Evolutionary conservation across 1,140 invertebrate genomes (phyloP).

Genomic region (Bombus turneri): DNA sequence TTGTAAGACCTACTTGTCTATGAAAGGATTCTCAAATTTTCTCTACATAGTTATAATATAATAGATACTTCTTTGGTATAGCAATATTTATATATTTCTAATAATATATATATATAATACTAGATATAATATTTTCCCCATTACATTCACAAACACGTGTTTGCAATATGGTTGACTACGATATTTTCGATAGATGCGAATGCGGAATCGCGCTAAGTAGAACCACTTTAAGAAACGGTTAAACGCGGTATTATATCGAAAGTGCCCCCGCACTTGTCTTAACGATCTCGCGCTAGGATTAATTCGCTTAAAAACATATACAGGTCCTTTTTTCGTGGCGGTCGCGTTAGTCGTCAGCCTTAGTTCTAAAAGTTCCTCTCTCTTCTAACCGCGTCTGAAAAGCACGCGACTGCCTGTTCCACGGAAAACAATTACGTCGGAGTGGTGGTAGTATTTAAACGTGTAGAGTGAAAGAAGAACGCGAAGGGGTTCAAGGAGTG

Average conservation of each 20-base stretch:
- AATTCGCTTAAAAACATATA: slow-evolving; percentile 20
- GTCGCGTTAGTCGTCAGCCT: neutral
- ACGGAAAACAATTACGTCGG: slow-evolving; percentile 34
- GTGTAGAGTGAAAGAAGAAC: neutral
- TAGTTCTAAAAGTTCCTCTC: slow-evolving; percentile 24
- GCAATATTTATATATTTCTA: too few species aligned
- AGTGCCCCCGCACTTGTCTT: neutral
- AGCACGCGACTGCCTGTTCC: slow-evolving; percentile 12
- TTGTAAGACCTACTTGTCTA: too few species aligned
- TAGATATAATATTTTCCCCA: too few species aligned
- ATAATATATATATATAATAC: too few species aligned
- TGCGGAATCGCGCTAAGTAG: too few species aligned
- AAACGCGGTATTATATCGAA: too few species aligned
- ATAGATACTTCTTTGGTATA: too few species aligned
- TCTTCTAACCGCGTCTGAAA: slow-evolving; percentile 31
- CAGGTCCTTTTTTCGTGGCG: neutral
- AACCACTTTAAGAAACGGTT: neutral
- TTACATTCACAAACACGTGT: too few species aligned
- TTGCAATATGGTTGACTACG: too few species aligned
- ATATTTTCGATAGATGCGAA: too few species aligned
- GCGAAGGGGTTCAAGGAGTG: slow-evolving; percentile 47
- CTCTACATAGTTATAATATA: too few species aligned
- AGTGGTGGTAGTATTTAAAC: slow-evolving; percentile 37
- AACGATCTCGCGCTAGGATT: slow-evolving; percentile 24
- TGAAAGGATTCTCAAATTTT: too few species aligned